These are phyloP conservation scores for Corvus hawaiiensis DNA, from an alignment of 2,113 vertebrate genomes.

Conservation along the genomic window DNA sequence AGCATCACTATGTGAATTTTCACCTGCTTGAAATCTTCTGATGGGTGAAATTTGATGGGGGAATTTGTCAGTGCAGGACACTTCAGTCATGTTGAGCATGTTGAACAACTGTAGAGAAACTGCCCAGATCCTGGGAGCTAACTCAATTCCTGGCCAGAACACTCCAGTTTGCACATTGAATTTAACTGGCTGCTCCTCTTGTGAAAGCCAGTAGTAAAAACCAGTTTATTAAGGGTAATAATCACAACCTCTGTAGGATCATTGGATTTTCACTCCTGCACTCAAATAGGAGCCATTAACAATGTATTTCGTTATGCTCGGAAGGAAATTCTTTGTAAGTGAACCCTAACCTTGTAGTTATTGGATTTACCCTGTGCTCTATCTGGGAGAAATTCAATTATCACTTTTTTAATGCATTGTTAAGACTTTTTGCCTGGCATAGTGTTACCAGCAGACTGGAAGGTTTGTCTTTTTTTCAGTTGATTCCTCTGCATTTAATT, in stretches of 20 bases:
- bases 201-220: neutral
- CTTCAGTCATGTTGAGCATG: neutral
- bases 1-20: neutral
- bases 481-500: neutral
- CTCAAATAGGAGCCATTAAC: neutral
- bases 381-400: neutral
- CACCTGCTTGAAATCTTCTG: neutral
- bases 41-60: neutral
- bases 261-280: neutral
- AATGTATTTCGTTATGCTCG: neutral
- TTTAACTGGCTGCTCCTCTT: neutral
- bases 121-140: neutral
- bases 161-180: neutral
- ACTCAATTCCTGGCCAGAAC: neutral
- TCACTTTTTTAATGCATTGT: neutral
- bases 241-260: neutral
- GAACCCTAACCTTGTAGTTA: neutral
- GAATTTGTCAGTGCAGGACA: neutral
- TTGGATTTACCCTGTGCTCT: neutral
- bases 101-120: neutral
- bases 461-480: neutral
- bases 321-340: neutral
- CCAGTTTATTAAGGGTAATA: neutral
- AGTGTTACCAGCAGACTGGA: neutral
- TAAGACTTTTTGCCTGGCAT: neutral